These are phyloP conservation scores for Acleris sparsana DNA, from an alignment of 2,888 invertebrate species.

Conservation along the genomic window DNA sequence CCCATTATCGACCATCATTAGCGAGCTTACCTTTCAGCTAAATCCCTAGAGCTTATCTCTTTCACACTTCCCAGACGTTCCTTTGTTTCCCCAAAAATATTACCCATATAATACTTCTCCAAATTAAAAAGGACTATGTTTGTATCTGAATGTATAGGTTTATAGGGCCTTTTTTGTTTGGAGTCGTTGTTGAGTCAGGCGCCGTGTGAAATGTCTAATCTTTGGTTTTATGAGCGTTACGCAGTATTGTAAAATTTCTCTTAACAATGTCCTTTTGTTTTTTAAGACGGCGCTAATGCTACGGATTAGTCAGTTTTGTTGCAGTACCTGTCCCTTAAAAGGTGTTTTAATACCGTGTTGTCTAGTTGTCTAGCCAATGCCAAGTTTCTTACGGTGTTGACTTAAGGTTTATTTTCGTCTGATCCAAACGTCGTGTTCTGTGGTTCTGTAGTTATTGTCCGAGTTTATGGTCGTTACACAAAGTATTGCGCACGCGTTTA, in stretches of 20 bases:
- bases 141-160: no score
- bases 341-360: constrained; percentile 1
- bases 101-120: constrained; percentile 39
- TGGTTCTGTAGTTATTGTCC: constrained; percentile 17
- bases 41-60: constrained; percentile 17
- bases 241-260: constrained; percentile 35
- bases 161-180: no score
- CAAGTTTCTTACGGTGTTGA: neutral
- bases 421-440: neutral
- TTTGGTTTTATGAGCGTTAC: constrained; percentile 49
- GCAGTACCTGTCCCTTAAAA: constrained; percentile 4
- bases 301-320: neutral
- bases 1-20: constrained; percentile 20
- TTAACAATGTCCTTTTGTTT: constrained; percentile 21
- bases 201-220: constrained; percentile 46
- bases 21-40: constrained; percentile 20
- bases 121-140: no score
- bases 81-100: constrained; percentile 53
- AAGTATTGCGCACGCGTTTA: constrained; percentile 19
- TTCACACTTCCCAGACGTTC: constrained; percentile 35
- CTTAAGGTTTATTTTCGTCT: neutral
- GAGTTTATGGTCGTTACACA: constrained; percentile 27
- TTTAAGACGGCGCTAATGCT: constrained; percentile 4
- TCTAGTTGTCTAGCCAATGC: neutral
- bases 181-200: constrained; percentile 46